These are phyloP conservation scores for Escarpia spicata DNA, from an alignment of 2,888 invertebrate species.

Conservation along the genomic window DNA sequence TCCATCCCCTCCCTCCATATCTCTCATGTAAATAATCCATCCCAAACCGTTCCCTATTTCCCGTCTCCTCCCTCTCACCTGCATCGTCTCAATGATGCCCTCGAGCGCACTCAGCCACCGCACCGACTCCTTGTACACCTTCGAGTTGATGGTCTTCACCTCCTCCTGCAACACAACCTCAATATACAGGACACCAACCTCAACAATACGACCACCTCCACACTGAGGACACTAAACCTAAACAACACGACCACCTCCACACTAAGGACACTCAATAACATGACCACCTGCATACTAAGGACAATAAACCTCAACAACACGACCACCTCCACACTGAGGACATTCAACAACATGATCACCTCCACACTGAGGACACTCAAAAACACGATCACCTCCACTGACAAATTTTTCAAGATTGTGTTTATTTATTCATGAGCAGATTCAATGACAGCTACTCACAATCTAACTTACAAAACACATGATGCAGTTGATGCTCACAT, in stretches of 20 bases:
- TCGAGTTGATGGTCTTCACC: slow-evolving; percentile 85
- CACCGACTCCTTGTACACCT: slow-evolving; percentile 84
- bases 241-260: not conserved
- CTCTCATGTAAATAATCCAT: not conserved
- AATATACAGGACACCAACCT: not conserved
- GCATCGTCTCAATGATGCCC: slow-evolving; percentile 59
- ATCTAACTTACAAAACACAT: no score
- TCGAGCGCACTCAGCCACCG: slow-evolving; percentile 69
- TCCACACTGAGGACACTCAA: not conserved
- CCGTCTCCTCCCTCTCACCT: slow-evolving; percentile 48
- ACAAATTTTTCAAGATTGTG: no score
- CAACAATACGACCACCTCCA: not conserved
- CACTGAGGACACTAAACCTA: not conserved
- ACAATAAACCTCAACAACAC: not conserved
- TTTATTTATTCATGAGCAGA: no score
- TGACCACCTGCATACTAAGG: not conserved
- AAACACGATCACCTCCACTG: not conserved
- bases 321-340: no score
- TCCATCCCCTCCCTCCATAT: not conserved
- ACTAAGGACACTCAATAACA: not conserved
- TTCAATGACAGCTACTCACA: no score
- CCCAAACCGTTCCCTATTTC: not conserved
- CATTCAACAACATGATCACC: not conserved
- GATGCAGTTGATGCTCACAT: no score
- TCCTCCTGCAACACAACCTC: slow-evolving; percentile 76